Base-by-base conservation (phyloP, 2,113 vertebrate genomes). In the Salminus brasiliensis region DNA sequence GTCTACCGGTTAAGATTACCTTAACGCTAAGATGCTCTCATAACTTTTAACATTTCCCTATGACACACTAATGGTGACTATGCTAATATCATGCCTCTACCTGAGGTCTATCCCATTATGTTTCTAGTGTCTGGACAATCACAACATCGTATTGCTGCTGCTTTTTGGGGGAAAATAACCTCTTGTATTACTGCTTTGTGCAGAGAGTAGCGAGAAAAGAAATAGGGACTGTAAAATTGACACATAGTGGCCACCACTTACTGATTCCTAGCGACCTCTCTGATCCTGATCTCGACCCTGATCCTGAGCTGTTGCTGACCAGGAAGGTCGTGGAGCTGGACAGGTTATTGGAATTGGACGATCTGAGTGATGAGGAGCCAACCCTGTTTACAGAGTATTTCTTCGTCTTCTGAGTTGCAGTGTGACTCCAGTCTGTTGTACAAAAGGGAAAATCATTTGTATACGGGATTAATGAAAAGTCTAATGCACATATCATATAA, bases 381-480 rank as follows among this genome's bases (percentile, higher is more conserved):
- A 73, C 0, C 76, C 73, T 79, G 66, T 65, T 88, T 45, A 81
- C 27, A 0, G 88, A 78, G 0, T 71, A 83, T 66, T 86, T 92
- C 74, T 85, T 91, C 0, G 1, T 90, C 57, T 88, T 93, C 78
- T 92, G 90, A 34, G 93, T 93, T 30, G 89, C 90, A 8, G 92
- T 94, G 3, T 85, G 92, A 84, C 94, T 94, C 94, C 93, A 94
- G 3, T 94, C 94, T 95, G 78, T 32, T 47, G 30, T 7, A 32
- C 55, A 60, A 47, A 18, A 71, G 13, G 70, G 45, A 25, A 1
- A 12, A 74, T 0, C 32, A 3, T 4, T 4, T 23, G 5, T 7
- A 29, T 25, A n/a, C 12, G 25, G 5, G 21, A 7, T 23, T 18
- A 30, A 21, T 5, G 18, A 47, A 5, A 43, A 1, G 18, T 53